Base-by-base conservation (phyloP, 2,113 vertebrate species). In the Patagioenas fasciata region DNA sequence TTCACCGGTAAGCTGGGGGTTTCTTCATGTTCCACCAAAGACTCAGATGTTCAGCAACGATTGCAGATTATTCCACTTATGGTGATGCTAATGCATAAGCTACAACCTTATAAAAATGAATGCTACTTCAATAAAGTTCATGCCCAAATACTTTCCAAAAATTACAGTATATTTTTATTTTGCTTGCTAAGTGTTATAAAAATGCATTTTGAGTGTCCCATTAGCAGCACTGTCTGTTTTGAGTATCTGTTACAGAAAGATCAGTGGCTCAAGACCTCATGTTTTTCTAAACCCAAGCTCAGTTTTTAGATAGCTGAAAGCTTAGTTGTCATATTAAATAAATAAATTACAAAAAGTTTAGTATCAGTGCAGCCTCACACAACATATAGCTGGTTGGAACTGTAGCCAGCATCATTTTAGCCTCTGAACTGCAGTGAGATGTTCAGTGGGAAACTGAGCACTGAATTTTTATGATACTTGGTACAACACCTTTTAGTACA, bases 1-100 rank as follows among this genome's bases (percentile, higher is more conserved):
- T 65, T 97, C 64, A 97, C 96, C 0, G 95, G 97, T 97, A 88
- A 96, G 96, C 42, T n/a, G 88, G 60, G 86, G 34, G 18, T 0
- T n/a, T 69, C 48, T 47, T 64, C 32, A 1, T 19, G 2, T 57
- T 23, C 48, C 36, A 40, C 54, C 6, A 18, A 31, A 54, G 38
- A 3, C 58, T 20, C 24, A 36, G 60, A 11, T 13, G 23, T 50
- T 29, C 26, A 42, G 28, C 34, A 26, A 23, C 13, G 56, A 11
- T 1, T 25, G 14, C 67, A 34, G 61, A 15, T 85, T 16, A 2
- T 62, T 75, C 62, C 40, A 50, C 32, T 36, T 40, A 4, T 7
- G 32, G 36, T 19, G 73, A 57, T 3, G 20, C 60, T 56, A 28
- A 44, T 26, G 70, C 14, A 15, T 40, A 42, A 28, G 24, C 31